Percentiles rank a stretch among this genome's conserved stretches.
Evolutionary conservation across 1,140 invertebrate species (phyloP).

Genomic region (Penaeus chinensis): DNA sequence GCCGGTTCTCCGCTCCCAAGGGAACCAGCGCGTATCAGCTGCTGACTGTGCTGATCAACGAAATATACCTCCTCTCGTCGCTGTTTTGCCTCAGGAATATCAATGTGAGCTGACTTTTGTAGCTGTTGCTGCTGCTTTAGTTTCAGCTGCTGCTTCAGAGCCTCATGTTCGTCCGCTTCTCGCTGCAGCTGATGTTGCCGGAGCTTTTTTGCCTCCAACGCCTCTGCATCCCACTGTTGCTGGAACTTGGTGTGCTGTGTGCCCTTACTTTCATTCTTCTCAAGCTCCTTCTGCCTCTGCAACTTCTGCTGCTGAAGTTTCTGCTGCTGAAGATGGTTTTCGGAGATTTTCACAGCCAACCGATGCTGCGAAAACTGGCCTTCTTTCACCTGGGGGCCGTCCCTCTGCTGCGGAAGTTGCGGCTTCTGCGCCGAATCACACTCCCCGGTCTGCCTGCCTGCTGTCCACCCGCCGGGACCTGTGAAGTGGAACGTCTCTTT

Average conservation of each 20-base stretch:
- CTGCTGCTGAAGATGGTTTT: neutral
- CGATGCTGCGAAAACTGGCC: neutral
- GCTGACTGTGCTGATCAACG: constrained; percentile 29
- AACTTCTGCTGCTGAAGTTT: neutral
- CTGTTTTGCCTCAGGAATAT: constrained; percentile 1
- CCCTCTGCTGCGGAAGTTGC: constrained; percentile 31
- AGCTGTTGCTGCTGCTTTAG: neutral
- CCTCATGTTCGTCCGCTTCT: neutral
- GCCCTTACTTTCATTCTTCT: neutral
- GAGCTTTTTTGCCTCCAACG: neutral
- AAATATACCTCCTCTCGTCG: neutral
- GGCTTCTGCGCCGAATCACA: neutral
- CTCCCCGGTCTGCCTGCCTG: neutral
- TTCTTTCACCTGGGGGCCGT: neutral
- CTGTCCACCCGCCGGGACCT: neutral
- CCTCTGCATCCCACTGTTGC: neutral
- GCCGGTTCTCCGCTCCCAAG: constrained; percentile 46
- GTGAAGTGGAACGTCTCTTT: neutral
- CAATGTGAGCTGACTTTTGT: constrained; percentile 17
- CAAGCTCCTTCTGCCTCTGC: neutral
- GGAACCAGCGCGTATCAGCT: constrained; percentile 45
- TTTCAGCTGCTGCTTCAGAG: neutral
- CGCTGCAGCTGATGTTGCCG: constrained; percentile 2
- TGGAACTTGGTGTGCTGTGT: constrained; percentile 1
- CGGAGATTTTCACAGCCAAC: neutral